Evolutionary conservation across 2,797 vertebrate genomes (phyloP).

Genomic region (Linurgus olivaceus): DNA sequence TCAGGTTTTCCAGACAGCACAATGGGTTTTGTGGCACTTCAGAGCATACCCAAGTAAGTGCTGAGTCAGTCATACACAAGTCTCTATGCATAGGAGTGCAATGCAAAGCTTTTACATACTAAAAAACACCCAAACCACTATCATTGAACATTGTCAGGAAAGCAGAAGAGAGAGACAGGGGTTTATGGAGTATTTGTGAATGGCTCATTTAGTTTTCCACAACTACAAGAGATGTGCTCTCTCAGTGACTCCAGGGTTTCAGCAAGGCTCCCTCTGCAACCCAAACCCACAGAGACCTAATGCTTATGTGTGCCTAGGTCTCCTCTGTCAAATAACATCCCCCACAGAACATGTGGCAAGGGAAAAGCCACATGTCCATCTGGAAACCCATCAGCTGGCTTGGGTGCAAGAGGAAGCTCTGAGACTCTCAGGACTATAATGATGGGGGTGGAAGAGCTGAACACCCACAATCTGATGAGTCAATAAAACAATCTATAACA

Average conservation of each 20-base stretch:
- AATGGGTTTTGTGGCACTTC: neutral
- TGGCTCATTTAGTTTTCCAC: neutral
- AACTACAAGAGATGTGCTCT: neutral
- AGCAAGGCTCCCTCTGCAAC: neutral
- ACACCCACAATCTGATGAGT: neutral
- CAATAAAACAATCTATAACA: neutral
- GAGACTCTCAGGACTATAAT: neutral
- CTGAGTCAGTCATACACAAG: neutral
- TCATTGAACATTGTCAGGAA: neutral
- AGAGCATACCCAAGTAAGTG: neutral
- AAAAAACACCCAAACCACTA: neutral
- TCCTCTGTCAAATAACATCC: neutral
- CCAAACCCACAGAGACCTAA: neutral
- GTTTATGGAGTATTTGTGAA: neutral
- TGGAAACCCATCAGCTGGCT: neutral
- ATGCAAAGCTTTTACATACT: neutral
- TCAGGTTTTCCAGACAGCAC: neutral
- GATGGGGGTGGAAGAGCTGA: neutral
- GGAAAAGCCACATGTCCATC: neutral
- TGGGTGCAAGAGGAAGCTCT: neutral
- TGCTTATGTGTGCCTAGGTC: neutral
- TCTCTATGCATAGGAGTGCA: neutral
- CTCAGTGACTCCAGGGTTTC: neutral
- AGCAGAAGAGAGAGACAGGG: neutral
- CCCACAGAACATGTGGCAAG: neutral